A percentile compares a stretch with the other conserved stretches of the same genome.
phyloP scores from a whole-genome alignment of 2,113 vertebrate species.

The Podarcis muralis region DNA sequence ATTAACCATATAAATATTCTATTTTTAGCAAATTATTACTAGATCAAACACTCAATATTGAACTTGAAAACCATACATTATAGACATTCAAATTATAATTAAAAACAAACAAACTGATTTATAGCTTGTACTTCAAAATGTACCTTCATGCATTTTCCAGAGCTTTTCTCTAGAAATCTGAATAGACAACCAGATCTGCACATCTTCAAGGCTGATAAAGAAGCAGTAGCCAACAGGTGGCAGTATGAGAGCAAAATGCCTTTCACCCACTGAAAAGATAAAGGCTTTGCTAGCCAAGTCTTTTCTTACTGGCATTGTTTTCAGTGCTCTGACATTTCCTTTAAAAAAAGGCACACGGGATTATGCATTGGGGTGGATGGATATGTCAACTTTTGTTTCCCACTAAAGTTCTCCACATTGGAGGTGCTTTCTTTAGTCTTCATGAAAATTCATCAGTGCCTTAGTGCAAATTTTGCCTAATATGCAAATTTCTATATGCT shows the following conservation, averaged over 20 bases:
- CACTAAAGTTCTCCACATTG: too few relatives aligned
- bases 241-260: not conserved
- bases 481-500: too few relatives aligned
- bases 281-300: too few relatives aligned
- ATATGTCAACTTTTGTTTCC: not conserved
- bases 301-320: constrained; percentile 21
- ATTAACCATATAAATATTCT: not conserved
- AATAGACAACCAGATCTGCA: not conserved
- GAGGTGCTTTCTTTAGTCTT: too few relatives aligned
- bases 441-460: too few relatives aligned
- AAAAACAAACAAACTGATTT: not conserved
- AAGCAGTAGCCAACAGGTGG: not conserved
- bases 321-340: not conserved
- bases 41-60: not conserved
- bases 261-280: constrained; percentile 6
- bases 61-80: not conserved
- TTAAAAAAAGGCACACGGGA: not conserved
- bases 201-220: not conserved
- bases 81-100: not conserved
- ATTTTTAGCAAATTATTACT: not conserved
- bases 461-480: too few relatives aligned
- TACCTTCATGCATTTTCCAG: not conserved
- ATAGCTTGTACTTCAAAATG: not conserved
- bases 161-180: not conserved
- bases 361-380: not conserved